Evolutionary conservation across 2,888 invertebrate species (phyloP), one percentile per base, ranked within the genome.

Genomic region (Agrotis segetum): DNA sequence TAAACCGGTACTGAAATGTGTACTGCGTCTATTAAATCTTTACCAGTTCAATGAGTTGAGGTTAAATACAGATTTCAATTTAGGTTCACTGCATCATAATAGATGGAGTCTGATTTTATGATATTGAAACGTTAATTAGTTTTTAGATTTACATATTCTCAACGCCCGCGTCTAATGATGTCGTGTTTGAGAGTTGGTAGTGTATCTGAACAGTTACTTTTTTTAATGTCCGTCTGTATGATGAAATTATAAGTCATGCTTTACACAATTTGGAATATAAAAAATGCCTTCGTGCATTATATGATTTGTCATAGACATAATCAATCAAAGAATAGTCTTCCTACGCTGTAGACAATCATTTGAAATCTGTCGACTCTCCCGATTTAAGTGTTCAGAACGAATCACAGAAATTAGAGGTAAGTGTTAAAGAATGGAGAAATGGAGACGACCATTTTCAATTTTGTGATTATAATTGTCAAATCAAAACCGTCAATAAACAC

Each of bases 1-100:
- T 19, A 68, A 80, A 79, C 80, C 79, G 72, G 75, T 78, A 76
- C 71, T 64, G 67, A 79, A 75, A 79, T 80, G 63, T 84, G 70
- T 69, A 71, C 67, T 63, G 63, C 66, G 78, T 61, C 85, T 87
- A 87, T 88, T 88, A 87, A 88, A 88, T 87, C 77, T 85, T 89
- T 86, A 88, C 88, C 88, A 89, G 87, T 88, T 85, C 86, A 89
- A 81, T 90, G 88, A 88, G 86, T 89, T 87, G 81, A 87, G 86
- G 85, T 82, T 87, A 84, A 85, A 81, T 88, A 88, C 86, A 76
- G 81, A 89, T 89, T 88, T 86, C 85, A 87, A 88, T 89, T 86
- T 81, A 78, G 76, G 79, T 81, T 81, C 71, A 77, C 58, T 72
- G 60, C 74, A 73, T 74, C 60, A 70, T 67, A 59, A 60, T 62